Percentiles rank a stretch among this genome's conserved stretches.
These are phyloP conservation scores for Antrozous pallidus DNA, from an alignment of 2,797 vertebrate species.

Conservation along the genomic window DNA sequence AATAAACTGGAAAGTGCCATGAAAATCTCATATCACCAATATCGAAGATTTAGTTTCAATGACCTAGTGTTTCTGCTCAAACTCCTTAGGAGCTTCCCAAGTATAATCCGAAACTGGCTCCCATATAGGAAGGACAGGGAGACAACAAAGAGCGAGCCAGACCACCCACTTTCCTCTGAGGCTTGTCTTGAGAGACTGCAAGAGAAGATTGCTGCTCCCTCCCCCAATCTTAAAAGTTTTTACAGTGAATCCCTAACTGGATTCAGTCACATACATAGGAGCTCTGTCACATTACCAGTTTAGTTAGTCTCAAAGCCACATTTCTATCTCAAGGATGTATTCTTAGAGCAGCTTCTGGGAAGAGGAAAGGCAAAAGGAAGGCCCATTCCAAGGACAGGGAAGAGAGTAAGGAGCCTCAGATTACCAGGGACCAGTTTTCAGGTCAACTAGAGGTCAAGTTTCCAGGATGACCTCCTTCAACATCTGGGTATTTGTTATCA, in stretches of 20 bases:
- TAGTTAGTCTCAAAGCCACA: not conserved
- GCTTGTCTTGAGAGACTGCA: not conserved
- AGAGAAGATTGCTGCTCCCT: not conserved
- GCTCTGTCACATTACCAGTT: not conserved
- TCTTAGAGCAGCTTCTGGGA: not conserved
- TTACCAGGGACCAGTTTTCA: too few species aligned
- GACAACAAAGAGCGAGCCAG: not conserved
- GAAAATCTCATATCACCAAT: not conserved
- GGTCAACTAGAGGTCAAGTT: not conserved
- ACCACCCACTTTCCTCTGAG: not conserved
- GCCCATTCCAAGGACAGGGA: not conserved
- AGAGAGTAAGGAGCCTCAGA: not conserved
- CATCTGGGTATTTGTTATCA: not conserved
- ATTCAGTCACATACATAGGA: too few species aligned
- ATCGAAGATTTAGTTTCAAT: not conserved
- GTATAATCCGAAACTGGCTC: not conserved
- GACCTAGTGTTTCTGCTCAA: not conserved
- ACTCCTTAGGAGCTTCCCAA: not conserved
- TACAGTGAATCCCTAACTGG: not conserved
- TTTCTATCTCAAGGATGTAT: not conserved
- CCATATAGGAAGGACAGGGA: not conserved
- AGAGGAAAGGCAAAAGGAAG: not conserved
- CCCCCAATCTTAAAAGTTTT: not conserved
- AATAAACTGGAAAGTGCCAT: not conserved
- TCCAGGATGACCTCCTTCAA: not conserved